Base-by-base conservation (phyloP, 2,797 vertebrate genomes). In the Gymnoscopelus microlampas region DNA sequence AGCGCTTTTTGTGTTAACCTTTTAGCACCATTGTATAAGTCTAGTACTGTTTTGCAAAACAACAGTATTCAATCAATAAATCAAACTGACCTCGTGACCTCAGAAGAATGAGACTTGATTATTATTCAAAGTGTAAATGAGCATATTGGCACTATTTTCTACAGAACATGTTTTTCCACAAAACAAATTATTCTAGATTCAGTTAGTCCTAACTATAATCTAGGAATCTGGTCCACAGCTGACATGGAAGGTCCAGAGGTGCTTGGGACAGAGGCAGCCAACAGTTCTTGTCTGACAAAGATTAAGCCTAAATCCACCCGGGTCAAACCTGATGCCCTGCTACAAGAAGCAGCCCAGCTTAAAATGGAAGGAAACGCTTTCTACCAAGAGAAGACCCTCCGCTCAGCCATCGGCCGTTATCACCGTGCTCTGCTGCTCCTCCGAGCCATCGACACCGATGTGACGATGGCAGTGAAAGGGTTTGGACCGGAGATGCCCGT, bases 371-470 rank as follows among this genome's bases (percentile, higher is more conserved):
- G 96, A 7, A 98, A 98, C 29, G 55, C 80, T 2, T 93, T 93
- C 62, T 98, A 96, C 81, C 85, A 89, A 55, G 94, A 95, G 53
- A 95, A 93, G 60, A 94, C 92, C 35, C 82, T 96, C 63, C 93
- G 96, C 2, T 90, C 93, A 2, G 96, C 95, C 14, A 95, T 96
- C 2, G 94, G 95, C 2, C 88, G 92, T 7, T 97, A 97, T 78
- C 96, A 98, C 75, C 93, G 94, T 0, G 94, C 96, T 14, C 88
- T 98, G 80, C 88, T 98, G 49, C 82, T 96, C 75, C 94, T 98
- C 7, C 90, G 96, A 53, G 85, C 94, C 51, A 84, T 97, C 63
- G 95, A 97, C 74, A 87, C 95, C 0, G 89, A 93, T 0, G 87
- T 95, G 65, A 91, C 87, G 2, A 71, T 88, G 0, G 81, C 90